Evolutionary conservation across 2,888 invertebrate species (phyloP).

Genomic region (Drosophila multiciliata): DNA sequence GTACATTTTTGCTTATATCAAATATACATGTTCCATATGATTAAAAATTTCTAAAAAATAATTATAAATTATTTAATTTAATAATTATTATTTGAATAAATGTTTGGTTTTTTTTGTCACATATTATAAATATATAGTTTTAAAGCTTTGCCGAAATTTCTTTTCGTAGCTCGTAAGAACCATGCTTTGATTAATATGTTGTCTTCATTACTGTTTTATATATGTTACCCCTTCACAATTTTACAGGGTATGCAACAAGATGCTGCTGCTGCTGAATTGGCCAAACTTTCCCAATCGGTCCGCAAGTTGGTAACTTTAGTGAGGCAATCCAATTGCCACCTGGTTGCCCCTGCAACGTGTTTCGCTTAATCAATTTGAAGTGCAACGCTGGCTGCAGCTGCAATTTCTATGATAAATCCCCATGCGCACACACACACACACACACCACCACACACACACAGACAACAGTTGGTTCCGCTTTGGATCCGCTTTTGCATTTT

Average conservation of each 20-base stretch:
- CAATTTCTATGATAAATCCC: constrained; percentile 2
- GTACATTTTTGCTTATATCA: neutral
- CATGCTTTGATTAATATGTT: neutral
- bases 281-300: constrained; percentile 13
- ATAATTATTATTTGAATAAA: neutral
- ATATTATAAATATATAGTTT: neutral
- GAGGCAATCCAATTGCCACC: constrained; percentile 44
- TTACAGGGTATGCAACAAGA: constrained; percentile 2
- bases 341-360: neutral
- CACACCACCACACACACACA: neutral
- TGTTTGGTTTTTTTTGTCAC: too few species aligned
- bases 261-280: constrained; percentile 7
- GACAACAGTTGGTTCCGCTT: constrained; percentile 6
- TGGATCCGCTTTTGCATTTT: constrained; percentile 57
- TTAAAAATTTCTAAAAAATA: neutral
- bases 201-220: neutral
- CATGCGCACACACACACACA: neutral
- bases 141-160: neutral
- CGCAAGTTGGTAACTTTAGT: constrained; percentile 19
- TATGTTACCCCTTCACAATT: neutral
- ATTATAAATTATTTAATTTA: too few species aligned
- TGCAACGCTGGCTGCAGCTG: constrained; percentile 44
- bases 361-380: constrained; percentile 66
- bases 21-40: neutral
- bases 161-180: too few species aligned